Conservation (phyloP, 2,113 vertebrate genomes). For the Podarcis muralis region DNA sequence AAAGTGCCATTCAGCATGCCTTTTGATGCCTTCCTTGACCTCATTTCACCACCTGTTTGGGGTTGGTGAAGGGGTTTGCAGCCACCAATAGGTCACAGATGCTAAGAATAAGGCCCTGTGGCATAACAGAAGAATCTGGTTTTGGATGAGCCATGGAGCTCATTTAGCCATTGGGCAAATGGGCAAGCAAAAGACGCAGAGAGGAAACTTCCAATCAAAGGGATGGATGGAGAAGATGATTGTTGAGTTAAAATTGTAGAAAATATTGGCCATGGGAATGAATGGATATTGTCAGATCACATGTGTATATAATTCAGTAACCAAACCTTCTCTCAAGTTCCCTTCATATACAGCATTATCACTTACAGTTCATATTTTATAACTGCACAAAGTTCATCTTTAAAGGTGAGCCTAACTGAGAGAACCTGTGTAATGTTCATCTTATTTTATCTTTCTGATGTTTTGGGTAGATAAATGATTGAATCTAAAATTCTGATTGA, state of each 20-base stretch:
- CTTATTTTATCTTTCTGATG: neutral
- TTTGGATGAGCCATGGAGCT: neutral
- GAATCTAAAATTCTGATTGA: neutral
- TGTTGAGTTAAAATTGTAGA: no score
- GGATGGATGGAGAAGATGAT: no score
- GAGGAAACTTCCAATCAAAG: no score
- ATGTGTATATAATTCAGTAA: neutral
- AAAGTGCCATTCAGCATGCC: neutral
- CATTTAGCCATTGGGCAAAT: no score
- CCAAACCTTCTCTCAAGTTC: neutral
- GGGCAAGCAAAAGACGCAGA: no score
- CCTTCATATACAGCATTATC: neutral
- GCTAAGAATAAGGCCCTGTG: neutral
- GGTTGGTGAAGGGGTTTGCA: neutral
- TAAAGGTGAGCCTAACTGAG: neutral
- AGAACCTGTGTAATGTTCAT: neutral
- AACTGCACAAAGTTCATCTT: neutral
- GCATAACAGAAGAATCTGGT: neutral
- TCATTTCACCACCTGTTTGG: neutral
- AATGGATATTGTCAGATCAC: no score
- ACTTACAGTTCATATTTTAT: neutral
- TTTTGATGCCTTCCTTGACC: neutral
- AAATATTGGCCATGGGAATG: no score
- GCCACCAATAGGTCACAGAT: neutral
- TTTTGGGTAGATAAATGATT: constrained; percentile 22